Percentiles rank a stretch among this genome's conserved stretches.
Evolutionary conservation across 1,140 invertebrate species (phyloP).

Genomic region (Aphis gossypii): DNA sequence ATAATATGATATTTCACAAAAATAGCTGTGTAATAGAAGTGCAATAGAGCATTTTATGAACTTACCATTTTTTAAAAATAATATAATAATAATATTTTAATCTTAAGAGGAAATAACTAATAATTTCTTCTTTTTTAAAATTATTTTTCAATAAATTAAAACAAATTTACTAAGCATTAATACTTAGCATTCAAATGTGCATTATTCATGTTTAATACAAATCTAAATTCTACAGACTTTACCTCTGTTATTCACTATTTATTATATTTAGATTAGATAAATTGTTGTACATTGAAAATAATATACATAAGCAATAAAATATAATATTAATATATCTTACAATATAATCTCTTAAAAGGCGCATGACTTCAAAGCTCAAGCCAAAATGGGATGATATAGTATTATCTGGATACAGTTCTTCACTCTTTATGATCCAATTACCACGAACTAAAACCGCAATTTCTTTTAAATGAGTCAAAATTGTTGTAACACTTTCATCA

Average conservation of each 20-base stretch:
- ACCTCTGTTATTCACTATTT: neutral
- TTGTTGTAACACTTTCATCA: conserved; percentile 17
- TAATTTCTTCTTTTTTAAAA: neutral
- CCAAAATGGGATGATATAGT: conserved; percentile 37
- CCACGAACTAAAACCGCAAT: neutral
- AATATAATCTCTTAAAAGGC: conserved; percentile 30
- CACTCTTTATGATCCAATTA: conserved; percentile 44
- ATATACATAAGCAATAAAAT: neutral
- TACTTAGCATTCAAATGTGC: neutral
- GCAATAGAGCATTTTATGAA: neutral
- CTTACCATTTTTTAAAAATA: neutral
- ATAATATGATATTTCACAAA: neutral
- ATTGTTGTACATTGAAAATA: neutral
- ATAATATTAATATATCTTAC: conserved; percentile 30
- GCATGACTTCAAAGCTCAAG: conserved; percentile 22
- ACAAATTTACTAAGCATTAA: neutral
- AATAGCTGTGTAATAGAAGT: neutral
- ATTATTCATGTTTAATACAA: neutral
- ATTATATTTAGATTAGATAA: neutral
- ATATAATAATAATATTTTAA: too few species aligned
- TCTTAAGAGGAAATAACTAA: too few species aligned
- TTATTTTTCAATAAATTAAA: neutral
- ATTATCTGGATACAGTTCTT: conserved; percentile 35
- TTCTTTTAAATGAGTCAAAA: conserved; percentile 31
- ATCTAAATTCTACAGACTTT: neutral